Conservation (phyloP, 2,113 vertebrate species). For the Craseonycteris thonglongyai region DNA sequence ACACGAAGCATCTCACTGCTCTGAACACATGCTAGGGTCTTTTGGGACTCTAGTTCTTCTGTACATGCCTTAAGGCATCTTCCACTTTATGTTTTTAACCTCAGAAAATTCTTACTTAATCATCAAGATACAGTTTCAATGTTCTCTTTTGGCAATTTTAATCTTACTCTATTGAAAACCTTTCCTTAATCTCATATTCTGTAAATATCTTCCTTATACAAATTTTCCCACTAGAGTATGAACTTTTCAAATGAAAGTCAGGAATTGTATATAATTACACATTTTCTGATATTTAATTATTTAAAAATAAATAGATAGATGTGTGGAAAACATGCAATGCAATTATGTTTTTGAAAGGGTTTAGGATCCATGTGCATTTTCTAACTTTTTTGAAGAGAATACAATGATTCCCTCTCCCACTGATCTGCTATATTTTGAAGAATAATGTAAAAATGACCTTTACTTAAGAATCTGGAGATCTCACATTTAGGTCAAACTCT, state of each 20-base stretch:
- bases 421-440: neutral
- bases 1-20: neutral
- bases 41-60: neutral
- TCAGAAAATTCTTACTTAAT: neutral
- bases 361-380: neutral
- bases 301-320: slow-evolving; percentile 3
- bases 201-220: neutral
- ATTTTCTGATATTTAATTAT: neutral
- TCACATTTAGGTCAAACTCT: neutral
- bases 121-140: neutral
- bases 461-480: neutral
- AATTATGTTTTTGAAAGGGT: neutral
- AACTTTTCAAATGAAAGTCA: neutral
- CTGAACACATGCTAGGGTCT: neutral
- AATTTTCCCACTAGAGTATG: neutral
- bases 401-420: neutral
- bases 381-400: neutral
- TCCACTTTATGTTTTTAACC: neutral
- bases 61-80: neutral
- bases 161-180: neutral
- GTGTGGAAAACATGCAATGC: neutral
- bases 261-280: neutral
- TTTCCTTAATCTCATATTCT: neutral
- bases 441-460: neutral
- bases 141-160: neutral